Conservation (phyloP, 2,797 vertebrate genomes). For the Argentina silus region DNA sequence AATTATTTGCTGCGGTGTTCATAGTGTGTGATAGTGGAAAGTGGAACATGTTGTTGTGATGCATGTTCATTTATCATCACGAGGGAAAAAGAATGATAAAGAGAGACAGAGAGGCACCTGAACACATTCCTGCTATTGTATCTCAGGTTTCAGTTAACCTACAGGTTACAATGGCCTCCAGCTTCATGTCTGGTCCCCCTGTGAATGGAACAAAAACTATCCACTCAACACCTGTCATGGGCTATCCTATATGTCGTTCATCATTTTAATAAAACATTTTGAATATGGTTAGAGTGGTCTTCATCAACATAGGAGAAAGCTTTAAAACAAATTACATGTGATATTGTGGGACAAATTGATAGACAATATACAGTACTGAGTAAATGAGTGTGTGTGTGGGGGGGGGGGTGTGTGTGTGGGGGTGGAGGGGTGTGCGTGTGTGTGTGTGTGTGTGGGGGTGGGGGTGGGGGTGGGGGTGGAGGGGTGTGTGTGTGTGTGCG, state of each 20-base stretch:
- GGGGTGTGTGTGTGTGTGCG: background rate
- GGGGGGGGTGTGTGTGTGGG: constrained; percentile 21
- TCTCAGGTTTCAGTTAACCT: constrained; percentile 63
- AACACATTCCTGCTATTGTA: constrained; percentile 55
- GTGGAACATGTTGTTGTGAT: background rate
- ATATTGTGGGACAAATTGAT: background rate
- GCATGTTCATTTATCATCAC: constrained; percentile 25
- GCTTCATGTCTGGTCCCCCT: constrained; percentile 46
- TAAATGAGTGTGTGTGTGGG: constrained; percentile 6
- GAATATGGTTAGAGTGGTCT: constrained; percentile 20
- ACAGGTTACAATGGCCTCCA: constrained; percentile 42
- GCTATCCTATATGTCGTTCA: constrained; percentile 32
- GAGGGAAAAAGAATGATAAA: constrained; percentile 6
- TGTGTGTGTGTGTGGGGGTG: constrained; percentile 56
- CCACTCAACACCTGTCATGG: constrained; percentile 60
- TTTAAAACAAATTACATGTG: constrained; percentile 1
- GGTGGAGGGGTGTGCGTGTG: background rate
- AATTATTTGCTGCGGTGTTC: background rate
- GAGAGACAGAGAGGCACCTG: constrained; percentile 24
- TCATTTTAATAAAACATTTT: constrained; percentile 48
- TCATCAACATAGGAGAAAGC: constrained; percentile 2
- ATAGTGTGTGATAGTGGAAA: background rate
- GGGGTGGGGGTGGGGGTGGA: constrained; percentile 10
- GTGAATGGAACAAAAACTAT: constrained; percentile 58
- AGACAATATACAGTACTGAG: constrained; percentile 1